phyloP scores from a whole-genome alignment of 1,140 invertebrate species.

The Penaeus japonicus region DNA sequence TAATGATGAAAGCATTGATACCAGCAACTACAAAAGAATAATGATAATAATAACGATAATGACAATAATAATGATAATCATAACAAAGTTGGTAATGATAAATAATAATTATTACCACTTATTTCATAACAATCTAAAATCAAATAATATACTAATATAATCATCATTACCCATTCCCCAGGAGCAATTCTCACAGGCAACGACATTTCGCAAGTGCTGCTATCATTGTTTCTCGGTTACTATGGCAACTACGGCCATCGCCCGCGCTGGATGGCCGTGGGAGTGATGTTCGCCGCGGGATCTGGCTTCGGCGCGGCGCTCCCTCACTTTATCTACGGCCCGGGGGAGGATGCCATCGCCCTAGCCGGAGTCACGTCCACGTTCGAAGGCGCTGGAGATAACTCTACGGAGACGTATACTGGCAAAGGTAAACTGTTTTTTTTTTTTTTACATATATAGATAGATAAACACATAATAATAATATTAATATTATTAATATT shows the following conservation, averaged over 20 bases:
- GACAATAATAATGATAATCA: no score
- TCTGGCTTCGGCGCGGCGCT: slow-evolving; percentile 73
- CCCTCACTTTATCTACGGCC: slow-evolving; percentile 75
- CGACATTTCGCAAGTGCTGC: slow-evolving; percentile 75
- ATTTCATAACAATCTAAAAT: not conserved
- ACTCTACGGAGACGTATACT: not conserved
- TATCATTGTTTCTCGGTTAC: slow-evolving; percentile 70
- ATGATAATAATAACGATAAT: no score
- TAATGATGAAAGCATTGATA: no score
- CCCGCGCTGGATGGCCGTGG: slow-evolving; percentile 70
- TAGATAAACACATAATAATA: not conserved
- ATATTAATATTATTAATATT: no score
- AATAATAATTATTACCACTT: no score
- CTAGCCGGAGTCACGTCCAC: not conserved
- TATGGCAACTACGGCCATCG: slow-evolving; percentile 70
- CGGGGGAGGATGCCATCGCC: slow-evolving; percentile 67
- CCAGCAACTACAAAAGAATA: no score
- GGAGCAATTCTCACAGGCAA: slow-evolving; percentile 76
- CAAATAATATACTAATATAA: not conserved
- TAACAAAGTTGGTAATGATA: no score
- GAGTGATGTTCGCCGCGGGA: slow-evolving; percentile 62
- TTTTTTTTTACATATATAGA: not conserved
- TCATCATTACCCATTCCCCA: slow-evolving; percentile 61
- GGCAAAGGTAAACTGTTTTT: not conserved
- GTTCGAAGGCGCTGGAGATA: not conserved